Base-by-base conservation (phyloP, 2,888 invertebrate genomes). In the Andricus curvator region DNA sequence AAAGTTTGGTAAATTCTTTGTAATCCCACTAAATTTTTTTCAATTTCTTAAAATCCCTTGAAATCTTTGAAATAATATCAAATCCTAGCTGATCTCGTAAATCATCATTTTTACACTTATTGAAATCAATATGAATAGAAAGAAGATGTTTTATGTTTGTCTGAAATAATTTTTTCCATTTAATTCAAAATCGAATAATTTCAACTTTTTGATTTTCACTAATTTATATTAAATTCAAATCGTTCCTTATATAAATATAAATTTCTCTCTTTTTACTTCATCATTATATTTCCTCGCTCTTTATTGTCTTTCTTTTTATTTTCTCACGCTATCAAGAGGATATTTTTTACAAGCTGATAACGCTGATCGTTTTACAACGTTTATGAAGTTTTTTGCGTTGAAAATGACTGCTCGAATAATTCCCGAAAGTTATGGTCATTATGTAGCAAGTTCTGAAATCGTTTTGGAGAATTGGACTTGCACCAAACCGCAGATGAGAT, bases 361-460 rank as follows among this genome's bases (percentile, higher is more conserved):
- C 29, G 37, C 37, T 37, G 66, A 66, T 66, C 17, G n/a, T 33
- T 66, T 37, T 20, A 66, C n/a, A 67, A 41, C 44, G 11, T 25
- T 41, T 37, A 41, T 33, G 20, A 66, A 17, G 20, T 17, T 70
- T 70, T 29, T 70, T 29, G 48, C 29, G 20, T n/a, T 60, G 13
- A 1, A 60, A 60, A 60, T 60, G 22, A 60, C 60, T 22, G 60
- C 11, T 22, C 22, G 13, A 60, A 60, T 60, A 60, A 60, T 60
- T 60, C 22, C 60, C 13, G 4, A 25, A 70, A 70, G 11, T 51
- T 51, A 67, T 22, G n/a, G 22, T 41, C 13, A 41, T 74, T 56
- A 56, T 56, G 74, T n/a, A 33, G 56, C 74, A 37, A 56, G 37
- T 56, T 74, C 33, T 74, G 56, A 37, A 74, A 74, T 33, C 33